Percentiles rank a stretch among this genome's conserved stretches.
Evolutionary conservation across 2,888 invertebrate species (phyloP).

Genomic region (Eledona agricola): DNA sequence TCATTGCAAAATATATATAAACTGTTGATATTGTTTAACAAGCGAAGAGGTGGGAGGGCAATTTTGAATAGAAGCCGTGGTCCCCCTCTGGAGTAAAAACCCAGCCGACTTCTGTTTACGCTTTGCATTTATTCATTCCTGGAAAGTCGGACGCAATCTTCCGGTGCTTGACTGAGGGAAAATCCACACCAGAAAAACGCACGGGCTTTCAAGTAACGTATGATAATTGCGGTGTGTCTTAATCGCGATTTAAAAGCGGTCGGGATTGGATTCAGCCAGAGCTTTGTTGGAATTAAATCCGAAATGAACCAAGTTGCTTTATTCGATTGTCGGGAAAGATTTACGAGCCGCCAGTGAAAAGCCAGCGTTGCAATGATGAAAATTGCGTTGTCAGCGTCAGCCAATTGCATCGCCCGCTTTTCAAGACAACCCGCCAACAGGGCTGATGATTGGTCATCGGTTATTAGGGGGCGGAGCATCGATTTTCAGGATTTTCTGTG

Average conservation of each 20-base stretch:
- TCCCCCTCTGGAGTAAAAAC: conserved; percentile 27
- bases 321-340: conserved; percentile 19
- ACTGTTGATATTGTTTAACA: conserved; percentile 16
- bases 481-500: too few relatives aligned
- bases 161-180: conserved; percentile 17
- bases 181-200: neutral
- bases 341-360: too few relatives aligned
- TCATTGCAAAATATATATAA: conserved; percentile 25
- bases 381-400: too few relatives aligned
- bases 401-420: too few relatives aligned
- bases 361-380: too few relatives aligned
- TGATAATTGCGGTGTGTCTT: too few relatives aligned
- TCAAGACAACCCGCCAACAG: too few relatives aligned
- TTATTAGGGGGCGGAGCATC: too few relatives aligned
- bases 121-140: conserved; percentile 22
- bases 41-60: conserved; percentile 11
- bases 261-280: too few relatives aligned
- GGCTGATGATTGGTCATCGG: too few relatives aligned
- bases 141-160: conserved; percentile 6
- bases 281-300: conserved; percentile 21
- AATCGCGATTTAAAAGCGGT: too few relatives aligned
- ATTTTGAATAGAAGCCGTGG: conserved; percentile 23
- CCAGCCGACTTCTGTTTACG: conserved; percentile 27
- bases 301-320: conserved; percentile 13
- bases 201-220: neutral